Conservation (phyloP, 2,888 invertebrate species). For the Poecilobothrus nobilitatus region DNA sequence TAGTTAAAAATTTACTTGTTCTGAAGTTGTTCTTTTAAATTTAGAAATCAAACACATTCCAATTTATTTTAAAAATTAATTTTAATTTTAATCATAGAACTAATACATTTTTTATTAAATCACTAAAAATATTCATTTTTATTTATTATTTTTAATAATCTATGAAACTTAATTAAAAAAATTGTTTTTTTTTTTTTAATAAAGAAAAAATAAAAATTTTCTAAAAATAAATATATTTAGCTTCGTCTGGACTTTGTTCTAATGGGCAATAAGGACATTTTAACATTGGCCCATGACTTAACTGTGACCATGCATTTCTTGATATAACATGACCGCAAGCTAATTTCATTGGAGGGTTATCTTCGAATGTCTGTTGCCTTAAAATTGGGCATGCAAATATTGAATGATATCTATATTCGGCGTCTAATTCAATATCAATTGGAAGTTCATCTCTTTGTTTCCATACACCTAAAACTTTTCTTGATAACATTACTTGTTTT, state of each 20-base stretch:
- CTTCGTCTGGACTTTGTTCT: slow-evolving; percentile 89
- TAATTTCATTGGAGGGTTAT: slow-evolving; percentile 94
- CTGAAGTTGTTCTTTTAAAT: no score
- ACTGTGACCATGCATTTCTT: slow-evolving; percentile 89
- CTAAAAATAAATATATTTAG: slow-evolving; percentile 87
- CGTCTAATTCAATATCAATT: slow-evolving; percentile 90
- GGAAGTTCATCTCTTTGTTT: slow-evolving; percentile 92
- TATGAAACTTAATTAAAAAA: no score
- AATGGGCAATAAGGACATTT: slow-evolving; percentile 99
- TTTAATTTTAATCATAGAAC: no score
- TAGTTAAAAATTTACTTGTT: no score
- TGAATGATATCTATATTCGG: slow-evolving; percentile 88
- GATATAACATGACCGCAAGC: slow-evolving; percentile 98
- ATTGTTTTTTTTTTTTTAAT: no score
- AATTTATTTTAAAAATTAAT: slow-evolving; percentile 8
- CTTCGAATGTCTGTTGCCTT: slow-evolving; percentile 89
- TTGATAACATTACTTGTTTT: slow-evolving; percentile 80
- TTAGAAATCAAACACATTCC: neutral
- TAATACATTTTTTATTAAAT: no score
- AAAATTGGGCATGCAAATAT: slow-evolving; percentile 98
- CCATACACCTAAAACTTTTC: slow-evolving; percentile 90
- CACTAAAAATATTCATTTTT: no score
- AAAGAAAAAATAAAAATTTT: neutral
- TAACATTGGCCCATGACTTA: slow-evolving; percentile 89
- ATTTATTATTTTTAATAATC: no score